Base-by-base conservation (phyloP, 2,113 vertebrate genomes). In the Etheostoma cragini region DNA sequence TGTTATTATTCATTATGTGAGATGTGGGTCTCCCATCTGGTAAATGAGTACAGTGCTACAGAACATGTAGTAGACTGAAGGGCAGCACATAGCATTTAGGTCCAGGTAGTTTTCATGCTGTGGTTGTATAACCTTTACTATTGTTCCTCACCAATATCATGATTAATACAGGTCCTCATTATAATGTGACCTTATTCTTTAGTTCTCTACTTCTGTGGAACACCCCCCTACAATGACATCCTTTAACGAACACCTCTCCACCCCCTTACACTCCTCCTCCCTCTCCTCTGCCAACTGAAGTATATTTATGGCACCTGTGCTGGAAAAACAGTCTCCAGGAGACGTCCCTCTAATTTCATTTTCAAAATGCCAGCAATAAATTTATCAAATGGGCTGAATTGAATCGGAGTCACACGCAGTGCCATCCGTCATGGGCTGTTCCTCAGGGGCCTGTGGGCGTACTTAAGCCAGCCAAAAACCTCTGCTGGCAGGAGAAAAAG, bases 221-320 rank as follows among this genome's bases (percentile, higher is more conserved):
- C 76, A 79, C 61, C 45, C 70, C 52, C 47, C 70, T 45, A 22
- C 81, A 65, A 47, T 74, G 79, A 78, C 85, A 90, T 89, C 67
- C 69, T 76, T 88, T 83, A 87, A 73, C 84, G 76, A 80, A 58
- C 82, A 73, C 83, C 76, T 91, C 86, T 75, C 87, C 89, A 42
- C 15, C 2, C 82, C 38, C 81, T 54, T 54, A 22, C 62, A 82
- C 83, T 82, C 77, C 64, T 76, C 83, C 65, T 82, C 78, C 83
- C 68, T 77, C 68, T 82, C 57, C 80, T 72, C 91, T 85, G 90
- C 88, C 91, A 94, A 87, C 88, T 89, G 61, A 86, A 86, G 50
- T 94, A 89, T 95, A 94, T 94, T 94, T 96, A 92, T 94, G 94
- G 92, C 90, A 93, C 93, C 91, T 92, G 90, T 75, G 76, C 89